Evolutionary conservation across 2,113 vertebrate species (phyloP), one percentile per base, ranked within the genome.

Genomic region (Perognathus longimembris): DNA sequence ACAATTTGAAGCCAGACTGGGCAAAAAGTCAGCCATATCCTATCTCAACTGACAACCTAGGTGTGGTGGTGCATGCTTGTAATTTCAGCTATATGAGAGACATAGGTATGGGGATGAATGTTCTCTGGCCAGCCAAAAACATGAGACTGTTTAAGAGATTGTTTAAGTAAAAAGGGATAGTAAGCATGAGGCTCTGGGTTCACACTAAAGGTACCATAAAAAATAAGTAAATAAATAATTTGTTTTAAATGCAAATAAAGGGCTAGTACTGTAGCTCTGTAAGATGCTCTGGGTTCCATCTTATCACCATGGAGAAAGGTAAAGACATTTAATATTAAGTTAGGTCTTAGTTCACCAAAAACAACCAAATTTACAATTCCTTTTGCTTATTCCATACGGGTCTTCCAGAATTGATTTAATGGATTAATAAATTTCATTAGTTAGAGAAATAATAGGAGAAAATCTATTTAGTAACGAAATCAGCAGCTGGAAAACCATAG

Each of bases 331-430:
- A 42, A 77, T 75, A 34, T 86, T 42, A 77, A 88, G 59, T 30
- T 81, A 81, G n/a, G 9, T 59, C 85, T 90, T 95, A 73, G 88
- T 88, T 89, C 73, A 93, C 18, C 75, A 36, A 91, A 91, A 75
- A 91, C 84, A 38, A 12, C 80, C 12, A 12, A 45, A 45, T 80
- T 95, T 82, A 74, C 45, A 82, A 0, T 79, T 87, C 28, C 6
- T 32, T 94, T 94, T 90, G n/a, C 12, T 74, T 90, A 45, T 85
- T 42, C 26, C 45, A 1, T 67, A 54, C 21, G 14, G 7, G 34
- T 24, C 83, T 14, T 71, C 36, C 36, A 2, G 50, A 54, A 5
- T 78, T 92, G 20, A 40, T 89, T 75, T 90, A 92, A 50, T 86
- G 30, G 85, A 28, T 50, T 32, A 54, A 57, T 76, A 54, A 8